Percentiles rank a stretch among this genome's conserved stretches.
Evolutionary conservation across 1,140 invertebrate genomes (phyloP).

Genomic region (Patella vulgata): DNA sequence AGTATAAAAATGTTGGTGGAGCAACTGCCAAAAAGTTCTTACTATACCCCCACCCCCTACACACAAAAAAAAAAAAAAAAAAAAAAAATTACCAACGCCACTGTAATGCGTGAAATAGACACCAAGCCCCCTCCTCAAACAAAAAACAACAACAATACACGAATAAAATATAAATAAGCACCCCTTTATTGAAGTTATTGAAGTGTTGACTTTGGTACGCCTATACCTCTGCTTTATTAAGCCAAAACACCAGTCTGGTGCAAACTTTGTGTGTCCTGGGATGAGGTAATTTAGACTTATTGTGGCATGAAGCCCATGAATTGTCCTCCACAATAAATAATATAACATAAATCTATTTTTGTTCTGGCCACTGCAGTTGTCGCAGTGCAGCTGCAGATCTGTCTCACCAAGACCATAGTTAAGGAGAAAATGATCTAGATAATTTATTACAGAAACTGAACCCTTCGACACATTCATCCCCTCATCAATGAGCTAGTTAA

Average conservation of each 20-base stretch:
- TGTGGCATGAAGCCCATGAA: slow-evolving; percentile 21
- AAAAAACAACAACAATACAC: too few species aligned
- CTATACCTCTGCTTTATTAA: slow-evolving; percentile 33
- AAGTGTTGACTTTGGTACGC: slow-evolving; percentile 21
- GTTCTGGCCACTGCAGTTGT: slow-evolving; percentile 48
- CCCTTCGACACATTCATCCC: slow-evolving; percentile 27
- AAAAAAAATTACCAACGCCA: too few species aligned
- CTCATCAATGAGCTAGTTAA: slow-evolving; percentile 38
- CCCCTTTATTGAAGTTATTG: too few species aligned
- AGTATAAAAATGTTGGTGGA: too few species aligned
- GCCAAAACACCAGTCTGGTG: slow-evolving; percentile 45
- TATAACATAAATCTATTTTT: slow-evolving; percentile 44
- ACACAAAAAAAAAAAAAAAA: too few species aligned
- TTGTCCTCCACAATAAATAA: slow-evolving; percentile 44
- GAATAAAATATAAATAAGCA: too few species aligned
- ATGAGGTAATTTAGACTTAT: slow-evolving; percentile 35
- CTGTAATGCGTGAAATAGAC: too few species aligned
- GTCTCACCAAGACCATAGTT: slow-evolving; percentile 39
- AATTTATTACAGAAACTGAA: slow-evolving; percentile 38
- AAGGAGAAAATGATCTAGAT: slow-evolving; percentile 37
- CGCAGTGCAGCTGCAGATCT: slow-evolving; percentile 29
- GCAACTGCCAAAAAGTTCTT: too few species aligned
- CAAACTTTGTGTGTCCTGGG: slow-evolving; percentile 45
- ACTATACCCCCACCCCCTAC: too few species aligned
- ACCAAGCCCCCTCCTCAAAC: too few species aligned